phyloP scores from a whole-genome alignment of 1,140 invertebrate genomes.

The Nasonia giraulti region DNA sequence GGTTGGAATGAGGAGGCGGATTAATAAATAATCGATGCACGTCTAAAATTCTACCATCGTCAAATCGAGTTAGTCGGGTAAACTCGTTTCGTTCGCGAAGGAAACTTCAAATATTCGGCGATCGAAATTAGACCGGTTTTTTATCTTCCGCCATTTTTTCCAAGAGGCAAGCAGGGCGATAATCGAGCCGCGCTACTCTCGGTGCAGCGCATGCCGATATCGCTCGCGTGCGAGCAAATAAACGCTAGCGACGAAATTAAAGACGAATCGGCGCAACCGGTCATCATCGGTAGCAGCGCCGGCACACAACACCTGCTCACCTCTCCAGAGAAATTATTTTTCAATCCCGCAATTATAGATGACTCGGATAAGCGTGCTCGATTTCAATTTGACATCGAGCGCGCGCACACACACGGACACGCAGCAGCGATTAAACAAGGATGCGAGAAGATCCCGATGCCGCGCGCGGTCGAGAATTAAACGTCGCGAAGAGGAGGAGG shows the following conservation, averaged over 20 bases:
- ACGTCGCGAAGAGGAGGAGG: background rate
- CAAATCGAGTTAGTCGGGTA: too few species aligned
- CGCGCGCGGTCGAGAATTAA: background rate
- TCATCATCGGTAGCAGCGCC: background rate
- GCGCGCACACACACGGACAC: background rate
- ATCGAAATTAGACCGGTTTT: background rate
- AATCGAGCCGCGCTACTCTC: background rate
- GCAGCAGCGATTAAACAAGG: background rate
- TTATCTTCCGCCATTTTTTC: background rate
- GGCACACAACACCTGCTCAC: slow-evolving; percentile 17
- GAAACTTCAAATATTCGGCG: too few species aligned
- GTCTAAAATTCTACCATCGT: too few species aligned
- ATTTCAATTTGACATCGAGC: slow-evolving; percentile 45
- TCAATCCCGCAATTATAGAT: slow-evolving; percentile 48
- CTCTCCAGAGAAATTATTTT: slow-evolving; percentile 34
- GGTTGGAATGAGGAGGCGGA: too few species aligned
- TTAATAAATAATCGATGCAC: too few species aligned
- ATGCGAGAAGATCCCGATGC: background rate
- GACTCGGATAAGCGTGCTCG: slow-evolving; percentile 34
- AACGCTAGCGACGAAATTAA: slow-evolving; percentile 21
- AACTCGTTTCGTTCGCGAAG: too few species aligned
- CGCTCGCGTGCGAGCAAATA: background rate
- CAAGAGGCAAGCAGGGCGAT: background rate
- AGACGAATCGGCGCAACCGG: slow-evolving; percentile 34
- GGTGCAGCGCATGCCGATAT: background rate